Evolutionary conservation across 2,888 invertebrate genomes (phyloP), one percentile per base, ranked within the genome.

Genomic region (Eurois occulta): DNA sequence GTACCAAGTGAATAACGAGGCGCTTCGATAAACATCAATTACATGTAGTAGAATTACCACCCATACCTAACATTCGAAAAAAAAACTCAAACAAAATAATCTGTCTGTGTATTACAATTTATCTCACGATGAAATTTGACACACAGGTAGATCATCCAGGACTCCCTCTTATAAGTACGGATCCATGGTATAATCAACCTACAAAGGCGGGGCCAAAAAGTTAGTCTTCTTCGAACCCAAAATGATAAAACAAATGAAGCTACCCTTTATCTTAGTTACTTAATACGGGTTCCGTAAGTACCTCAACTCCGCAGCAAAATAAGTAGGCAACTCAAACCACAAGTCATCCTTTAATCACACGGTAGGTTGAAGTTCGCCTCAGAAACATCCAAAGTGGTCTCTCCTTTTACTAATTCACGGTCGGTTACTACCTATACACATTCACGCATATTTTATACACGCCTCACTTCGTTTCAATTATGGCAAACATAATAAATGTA

Each of bases 311-410:
- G 58, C 38, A 75, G 79, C 81, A 72, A 84, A 87, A 87, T 84
- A 80, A 81, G 75, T 80, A 75, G 67, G 78, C 76, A 81, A 78
- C 80, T 82, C 66, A 76, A 80, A 80, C 86, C 83, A 81, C 81
- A 80, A 86, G 80, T 79, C 84, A 86, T 83, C 78, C 75, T 86
- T 80, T 86, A 86, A 87, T 86, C 81, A 85, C 79, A 81, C 76
- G 81, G 60, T 83, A 77, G 79, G 86, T 83, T 86, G 75, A 87
- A 85, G 81, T 85, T 85, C 72, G 46, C 62, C 75, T 73, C 66
- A 83, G 83, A 74, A 86, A 77, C 78, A 84, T 77, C 68, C 64
- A 72, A 82, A 86, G 77, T 60, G 72, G 65, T 66, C 69, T 84
- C 65, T 79, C 76, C 69, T 67, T 79, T 87, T 77, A 85, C 82